Percentiles rank a stretch among this genome's conserved stretches.
Conservation (phyloP, 2,888 invertebrate species). For the Thereva unica region DNA sequence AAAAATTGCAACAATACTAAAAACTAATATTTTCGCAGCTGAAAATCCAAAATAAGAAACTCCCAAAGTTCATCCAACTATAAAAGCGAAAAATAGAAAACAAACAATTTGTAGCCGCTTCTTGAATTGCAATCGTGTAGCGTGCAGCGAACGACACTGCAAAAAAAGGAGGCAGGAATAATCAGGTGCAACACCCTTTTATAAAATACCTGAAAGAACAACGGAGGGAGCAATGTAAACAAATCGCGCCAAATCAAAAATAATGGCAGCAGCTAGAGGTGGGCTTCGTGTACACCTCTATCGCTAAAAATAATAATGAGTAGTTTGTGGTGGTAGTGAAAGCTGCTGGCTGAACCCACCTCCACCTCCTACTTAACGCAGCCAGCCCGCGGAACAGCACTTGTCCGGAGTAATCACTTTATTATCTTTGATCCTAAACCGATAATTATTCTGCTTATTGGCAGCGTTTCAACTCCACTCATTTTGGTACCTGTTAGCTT, state of each 20-base stretch:
- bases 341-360: conserved; percentile 7
- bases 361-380: neutral
- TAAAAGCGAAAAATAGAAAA: too few species aligned
- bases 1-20: too few species aligned
- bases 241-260: conserved; percentile 26
- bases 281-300: neutral
- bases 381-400: neutral
- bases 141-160: too few species aligned
- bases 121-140: too few species aligned
- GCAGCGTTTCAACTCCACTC: neutral
- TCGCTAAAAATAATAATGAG: neutral
- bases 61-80: too few species aligned
- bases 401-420: conserved; percentile 21
- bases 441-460: conserved; percentile 16
- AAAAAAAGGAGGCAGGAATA: too few species aligned
- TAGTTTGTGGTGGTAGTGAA: conserved; percentile 7
- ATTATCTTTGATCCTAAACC: conserved; percentile 10
- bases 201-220: too few species aligned
- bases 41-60: too few species aligned
- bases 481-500: neutral
- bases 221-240: conserved; percentile 5
- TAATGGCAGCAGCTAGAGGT: conserved; percentile 13
- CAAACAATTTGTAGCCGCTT: too few species aligned
- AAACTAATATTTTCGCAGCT: too few species aligned
- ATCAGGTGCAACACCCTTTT: too few species aligned